Base-by-base conservation (phyloP, 2,888 invertebrate genomes). In the Dorcus hopei region DNA sequence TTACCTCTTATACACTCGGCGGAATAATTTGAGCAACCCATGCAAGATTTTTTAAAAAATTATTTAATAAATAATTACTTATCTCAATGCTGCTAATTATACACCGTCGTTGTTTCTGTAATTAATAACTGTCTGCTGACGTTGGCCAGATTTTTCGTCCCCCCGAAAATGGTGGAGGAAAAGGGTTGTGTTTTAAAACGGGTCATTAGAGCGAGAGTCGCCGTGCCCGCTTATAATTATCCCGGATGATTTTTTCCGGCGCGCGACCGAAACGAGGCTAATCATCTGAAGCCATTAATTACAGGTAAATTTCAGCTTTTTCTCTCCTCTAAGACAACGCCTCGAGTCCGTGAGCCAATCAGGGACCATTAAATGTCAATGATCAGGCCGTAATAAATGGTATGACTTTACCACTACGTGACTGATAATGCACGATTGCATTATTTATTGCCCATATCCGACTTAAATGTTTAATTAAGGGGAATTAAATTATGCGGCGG, bases 381-480 rank as follows among this genome's bases (percentile, higher is more conserved):
- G 59, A 61, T 53, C 58, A 59, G 23, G 58, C 57, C 56, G 56
- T 66, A 66, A 66, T 57, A 63, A 65, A 66, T 66, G 62, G 61
- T 63, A 62, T 55, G 63, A 63, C 65, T 61, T 43, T 51, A 48
- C 53, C 56, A 62, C 57, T 60, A 58, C 64, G 64, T 66, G 65
- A 65, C 63, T 62, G 57, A 65, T 63, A 65, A 65, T 61, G 64
- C 64, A 65, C 61, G 61, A 64, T 60, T 58, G 55, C 62, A 58
- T 63, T 63, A 59, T 65, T 65, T 67, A 64, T 67, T 65, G 63
- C 61, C 61, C 59, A 61, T 49, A 62, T 60, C 61, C 49, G 58
- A 61, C 49, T 55, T 54, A 59, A 62, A 60, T 61, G 57, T 52
- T 59, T 61, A 58, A 62, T 64, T 61, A 55, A 50, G 43, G 51